These are phyloP conservation scores for Characodon lateralis DNA, from an alignment of 2,797 vertebrate species.

Conservation along the genomic window DNA sequence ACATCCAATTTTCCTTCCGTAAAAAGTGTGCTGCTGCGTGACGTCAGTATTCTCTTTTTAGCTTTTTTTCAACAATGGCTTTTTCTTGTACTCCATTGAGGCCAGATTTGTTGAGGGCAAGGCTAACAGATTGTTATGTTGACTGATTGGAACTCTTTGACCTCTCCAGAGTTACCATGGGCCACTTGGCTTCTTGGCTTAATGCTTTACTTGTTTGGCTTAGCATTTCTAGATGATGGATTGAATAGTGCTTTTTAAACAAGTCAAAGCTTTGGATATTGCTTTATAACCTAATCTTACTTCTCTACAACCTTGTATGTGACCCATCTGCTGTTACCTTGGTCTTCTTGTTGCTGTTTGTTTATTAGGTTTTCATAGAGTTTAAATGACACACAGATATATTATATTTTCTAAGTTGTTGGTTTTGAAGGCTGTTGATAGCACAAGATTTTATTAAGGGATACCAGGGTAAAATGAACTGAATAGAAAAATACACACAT, in stretches of 20 bases:
- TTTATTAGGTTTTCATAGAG: neutral
- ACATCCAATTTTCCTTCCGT: no score
- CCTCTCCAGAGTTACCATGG: neutral
- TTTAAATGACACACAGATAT: neutral
- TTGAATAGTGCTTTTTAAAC: neutral
- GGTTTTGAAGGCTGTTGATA: neutral
- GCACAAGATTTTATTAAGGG: neutral
- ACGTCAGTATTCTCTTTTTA: neutral
- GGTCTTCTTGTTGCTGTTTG: neutral
- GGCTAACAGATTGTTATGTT: neutral
- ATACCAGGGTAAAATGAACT: neutral
- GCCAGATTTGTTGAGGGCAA: neutral
- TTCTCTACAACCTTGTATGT: neutral
- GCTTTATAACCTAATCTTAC: neutral
- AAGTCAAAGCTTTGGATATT: neutral
- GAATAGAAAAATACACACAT: slow-evolving; percentile 1
- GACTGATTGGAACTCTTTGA: neutral
- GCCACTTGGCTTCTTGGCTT: neutral
- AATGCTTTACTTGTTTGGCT: neutral
- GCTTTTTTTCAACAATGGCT: neutral
- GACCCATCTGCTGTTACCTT: neutral
- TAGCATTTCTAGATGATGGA: neutral
- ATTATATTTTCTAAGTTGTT: neutral
- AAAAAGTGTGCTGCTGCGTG: no score
- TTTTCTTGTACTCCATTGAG: neutral